These are phyloP conservation scores for Lepisosteus osseus DNA, from an alignment of 2,113 vertebrate species.

Conservation along the genomic window DNA sequence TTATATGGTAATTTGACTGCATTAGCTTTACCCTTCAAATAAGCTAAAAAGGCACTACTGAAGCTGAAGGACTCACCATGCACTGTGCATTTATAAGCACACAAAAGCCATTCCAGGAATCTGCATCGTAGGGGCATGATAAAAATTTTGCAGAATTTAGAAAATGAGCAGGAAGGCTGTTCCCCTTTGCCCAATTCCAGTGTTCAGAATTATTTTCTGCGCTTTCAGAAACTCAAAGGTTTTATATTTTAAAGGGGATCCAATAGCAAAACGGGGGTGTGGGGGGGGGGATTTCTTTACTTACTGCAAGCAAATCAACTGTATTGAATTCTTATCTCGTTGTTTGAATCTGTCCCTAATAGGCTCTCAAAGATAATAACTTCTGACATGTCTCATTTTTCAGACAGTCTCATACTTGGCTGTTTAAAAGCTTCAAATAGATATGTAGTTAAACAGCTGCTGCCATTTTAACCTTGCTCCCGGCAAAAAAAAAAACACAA, in stretches of 20 bases:
- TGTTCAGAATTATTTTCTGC: slow-evolving; percentile 2
- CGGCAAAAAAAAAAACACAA: slow-evolving; percentile 45
- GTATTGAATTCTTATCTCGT: slow-evolving; percentile 18
- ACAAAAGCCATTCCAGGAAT: slow-evolving; percentile 45
- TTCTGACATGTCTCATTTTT: slow-evolving; percentile 42
- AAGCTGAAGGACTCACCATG: slow-evolving; percentile 39
- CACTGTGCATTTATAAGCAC: slow-evolving; percentile 56
- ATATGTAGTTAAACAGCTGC: slow-evolving; percentile 42
- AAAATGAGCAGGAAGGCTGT: not conserved
- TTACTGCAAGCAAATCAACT: slow-evolving; percentile 23
- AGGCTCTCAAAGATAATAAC: slow-evolving; percentile 33
- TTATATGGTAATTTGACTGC: slow-evolving; percentile 45
- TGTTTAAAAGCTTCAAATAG: slow-evolving; percentile 39
- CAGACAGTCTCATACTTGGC: slow-evolving; percentile 31
- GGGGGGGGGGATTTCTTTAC: not conserved
- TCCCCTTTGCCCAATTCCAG: not conserved
- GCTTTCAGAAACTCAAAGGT: not conserved
- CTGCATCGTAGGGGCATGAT: slow-evolving; percentile 17
- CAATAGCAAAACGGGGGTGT: slow-evolving; percentile 21
- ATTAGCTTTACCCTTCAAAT: slow-evolving; percentile 64
- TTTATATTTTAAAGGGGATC: not conserved
- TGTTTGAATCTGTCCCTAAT: slow-evolving; percentile 26
- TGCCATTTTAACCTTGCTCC: slow-evolving; percentile 44
- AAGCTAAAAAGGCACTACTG: slow-evolving; percentile 36
- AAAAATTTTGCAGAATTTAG: slow-evolving; percentile 25